phyloP scores from a whole-genome alignment of 2,888 invertebrate species.

The Caenorhabditis parvicauda region DNA sequence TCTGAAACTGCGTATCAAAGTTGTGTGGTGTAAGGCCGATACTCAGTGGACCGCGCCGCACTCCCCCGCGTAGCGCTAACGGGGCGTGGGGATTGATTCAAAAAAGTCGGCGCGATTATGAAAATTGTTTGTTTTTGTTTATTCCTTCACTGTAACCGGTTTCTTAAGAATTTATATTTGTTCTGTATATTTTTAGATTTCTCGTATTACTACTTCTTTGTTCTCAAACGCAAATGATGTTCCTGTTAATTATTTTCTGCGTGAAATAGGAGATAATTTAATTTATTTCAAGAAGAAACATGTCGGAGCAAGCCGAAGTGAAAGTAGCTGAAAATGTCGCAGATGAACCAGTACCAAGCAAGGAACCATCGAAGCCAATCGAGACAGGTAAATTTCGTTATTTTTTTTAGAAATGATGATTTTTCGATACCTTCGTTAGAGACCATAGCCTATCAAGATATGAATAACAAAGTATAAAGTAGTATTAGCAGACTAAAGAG shows the following conservation, averaged over 20 bases:
- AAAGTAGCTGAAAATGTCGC: too few species aligned
- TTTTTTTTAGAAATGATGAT: too few species aligned
- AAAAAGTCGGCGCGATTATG: not conserved
- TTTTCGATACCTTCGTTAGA: too few species aligned
- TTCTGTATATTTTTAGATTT: not conserved
- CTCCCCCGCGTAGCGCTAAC: not conserved
- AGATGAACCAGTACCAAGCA: too few species aligned
- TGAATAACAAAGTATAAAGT: too few species aligned
- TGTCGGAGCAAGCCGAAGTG: too few species aligned
- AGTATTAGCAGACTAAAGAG: too few species aligned
- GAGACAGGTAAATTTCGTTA: too few species aligned
- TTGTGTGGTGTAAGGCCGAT: not conserved
- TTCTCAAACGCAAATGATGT: not conserved
- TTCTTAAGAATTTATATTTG: not conserved
- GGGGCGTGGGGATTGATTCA: not conserved
- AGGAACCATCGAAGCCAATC: too few species aligned
- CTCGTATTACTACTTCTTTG: not conserved
- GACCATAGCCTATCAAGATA: too few species aligned
- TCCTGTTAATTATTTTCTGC: not conserved
- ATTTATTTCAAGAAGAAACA: not conserved
- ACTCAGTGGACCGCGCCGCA: not conserved
- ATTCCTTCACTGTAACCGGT: not conserved
- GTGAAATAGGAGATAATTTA: not conserved
- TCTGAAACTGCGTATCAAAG: not conserved
- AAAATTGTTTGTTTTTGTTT: constrained; percentile 1